A percentile compares a stretch with the other conserved stretches of the same genome.
Evolutionary conservation across 2,113 vertebrate species (phyloP).

Genomic region (Stomatorhinus ivindoensis): DNA sequence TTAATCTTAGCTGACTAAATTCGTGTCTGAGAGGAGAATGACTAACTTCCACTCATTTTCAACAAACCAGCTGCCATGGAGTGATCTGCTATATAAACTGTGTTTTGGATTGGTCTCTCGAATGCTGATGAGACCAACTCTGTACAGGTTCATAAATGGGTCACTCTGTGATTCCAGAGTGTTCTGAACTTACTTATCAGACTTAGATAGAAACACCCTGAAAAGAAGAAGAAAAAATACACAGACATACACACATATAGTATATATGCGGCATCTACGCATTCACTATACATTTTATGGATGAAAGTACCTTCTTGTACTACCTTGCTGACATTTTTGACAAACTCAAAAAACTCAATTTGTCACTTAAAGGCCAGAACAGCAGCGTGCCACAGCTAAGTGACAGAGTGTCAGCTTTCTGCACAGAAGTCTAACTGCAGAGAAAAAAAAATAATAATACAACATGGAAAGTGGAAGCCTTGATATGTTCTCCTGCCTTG

Average conservation of each 20-base stretch:
- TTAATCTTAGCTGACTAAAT: neutral
- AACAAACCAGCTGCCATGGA: neutral
- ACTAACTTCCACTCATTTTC: neutral
- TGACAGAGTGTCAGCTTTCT: slow-evolving; percentile 12
- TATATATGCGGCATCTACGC: neutral
- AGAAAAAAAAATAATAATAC: neutral
- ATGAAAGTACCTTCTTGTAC: neutral
- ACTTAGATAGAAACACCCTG: neutral
- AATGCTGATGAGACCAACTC: neutral
- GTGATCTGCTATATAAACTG: neutral
- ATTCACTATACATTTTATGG: neutral
- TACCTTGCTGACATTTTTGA: slow-evolving; percentile 17
- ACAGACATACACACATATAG: neutral
- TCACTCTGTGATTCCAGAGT: neutral
- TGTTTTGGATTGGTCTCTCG: neutral
- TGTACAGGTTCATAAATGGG: neutral
- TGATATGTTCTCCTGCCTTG: neutral
- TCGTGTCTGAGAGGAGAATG: neutral
- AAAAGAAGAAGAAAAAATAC: neutral
- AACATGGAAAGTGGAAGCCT: neutral
- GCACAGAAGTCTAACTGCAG: neutral
- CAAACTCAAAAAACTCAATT: slow-evolving; percentile 14
- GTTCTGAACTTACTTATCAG: neutral
- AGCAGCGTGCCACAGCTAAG: neutral
- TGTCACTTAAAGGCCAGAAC: neutral